phyloP scores from a whole-genome alignment of 2,113 vertebrate genomes.

The Albula goreensis region DNA sequence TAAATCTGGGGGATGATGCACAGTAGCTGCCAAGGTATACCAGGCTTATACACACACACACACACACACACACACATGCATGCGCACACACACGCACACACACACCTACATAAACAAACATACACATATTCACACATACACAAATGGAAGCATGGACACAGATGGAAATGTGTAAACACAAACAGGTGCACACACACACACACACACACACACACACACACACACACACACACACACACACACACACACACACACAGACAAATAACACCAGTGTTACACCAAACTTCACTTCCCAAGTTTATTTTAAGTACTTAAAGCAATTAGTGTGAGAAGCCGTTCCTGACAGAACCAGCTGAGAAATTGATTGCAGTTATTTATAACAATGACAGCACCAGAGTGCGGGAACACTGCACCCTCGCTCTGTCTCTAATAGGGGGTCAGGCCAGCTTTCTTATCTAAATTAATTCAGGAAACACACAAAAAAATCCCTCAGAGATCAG shows the following conservation, averaged over 20 bases:
- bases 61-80: background rate
- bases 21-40: background rate
- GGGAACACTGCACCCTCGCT: background rate
- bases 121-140: background rate
- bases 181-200: background rate
- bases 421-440: conserved; percentile 4
- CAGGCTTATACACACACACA: background rate
- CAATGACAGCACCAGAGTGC: background rate
- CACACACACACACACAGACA: background rate
- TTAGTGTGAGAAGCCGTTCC: conserved; percentile 1
- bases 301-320: conserved; percentile 11
- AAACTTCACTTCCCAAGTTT: background rate
- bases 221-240: background rate
- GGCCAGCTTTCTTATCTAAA: background rate
- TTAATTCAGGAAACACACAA: background rate
- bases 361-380: conserved; percentile 19
- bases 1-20: background rate
- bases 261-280: background rate
- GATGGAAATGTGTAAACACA: background rate
- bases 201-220: background rate
- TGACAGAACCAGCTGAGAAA: conserved; percentile 4
- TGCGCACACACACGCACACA: background rate
- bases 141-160: background rate
- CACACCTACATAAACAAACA: background rate
- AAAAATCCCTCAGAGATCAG: background rate